A percentile compares a stretch with the other conserved stretches of the same genome.
Evolutionary conservation across 2,888 invertebrate species (phyloP).

Genomic region (Netelia inedita): DNA sequence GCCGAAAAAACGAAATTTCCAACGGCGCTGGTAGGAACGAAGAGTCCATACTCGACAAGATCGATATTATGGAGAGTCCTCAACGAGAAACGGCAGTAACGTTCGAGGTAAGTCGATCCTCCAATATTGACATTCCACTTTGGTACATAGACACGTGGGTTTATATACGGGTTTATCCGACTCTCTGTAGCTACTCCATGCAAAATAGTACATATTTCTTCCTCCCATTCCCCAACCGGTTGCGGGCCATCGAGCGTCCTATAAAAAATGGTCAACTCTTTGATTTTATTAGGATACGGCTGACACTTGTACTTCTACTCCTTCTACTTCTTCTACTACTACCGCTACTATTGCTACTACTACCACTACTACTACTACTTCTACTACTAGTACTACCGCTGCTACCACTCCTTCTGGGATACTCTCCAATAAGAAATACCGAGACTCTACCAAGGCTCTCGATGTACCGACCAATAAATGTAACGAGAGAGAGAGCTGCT

Average conservation of each 20-base stretch:
- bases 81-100: slow-evolving; percentile 76
- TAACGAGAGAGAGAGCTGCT: slow-evolving; percentile 44
- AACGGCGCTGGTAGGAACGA: not conserved
- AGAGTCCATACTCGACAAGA: slow-evolving; percentile 40
- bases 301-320: slow-evolving; percentile 77
- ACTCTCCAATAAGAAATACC: slow-evolving; percentile 81
- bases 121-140: not conserved
- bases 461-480: slow-evolving; percentile 75
- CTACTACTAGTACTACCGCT: slow-evolving; percentile 71
- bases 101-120: slow-evolving; percentile 78
- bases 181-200: not conserved
- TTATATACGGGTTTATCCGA: too few species aligned
- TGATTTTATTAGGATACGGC: slow-evolving; percentile 83
- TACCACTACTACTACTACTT: slow-evolving; percentile 77
- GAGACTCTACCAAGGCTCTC: slow-evolving; percentile 76
- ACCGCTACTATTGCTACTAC: slow-evolving; percentile 73
- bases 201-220: slow-evolving; percentile 7
- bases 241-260: slow-evolving; percentile 71
- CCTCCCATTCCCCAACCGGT: slow-evolving; percentile 68
- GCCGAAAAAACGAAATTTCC: slow-evolving; percentile 34
- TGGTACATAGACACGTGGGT: too few species aligned
- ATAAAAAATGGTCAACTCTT: slow-evolving; percentile 75
- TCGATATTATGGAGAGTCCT: slow-evolving; percentile 45
- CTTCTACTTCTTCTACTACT: slow-evolving; percentile 70
- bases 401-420: slow-evolving; percentile 74